Percentiles rank a stretch among this genome's conserved stretches.
phyloP scores from a whole-genome alignment of 2,113 vertebrate genomes.

The Mormyrus iriodes region DNA sequence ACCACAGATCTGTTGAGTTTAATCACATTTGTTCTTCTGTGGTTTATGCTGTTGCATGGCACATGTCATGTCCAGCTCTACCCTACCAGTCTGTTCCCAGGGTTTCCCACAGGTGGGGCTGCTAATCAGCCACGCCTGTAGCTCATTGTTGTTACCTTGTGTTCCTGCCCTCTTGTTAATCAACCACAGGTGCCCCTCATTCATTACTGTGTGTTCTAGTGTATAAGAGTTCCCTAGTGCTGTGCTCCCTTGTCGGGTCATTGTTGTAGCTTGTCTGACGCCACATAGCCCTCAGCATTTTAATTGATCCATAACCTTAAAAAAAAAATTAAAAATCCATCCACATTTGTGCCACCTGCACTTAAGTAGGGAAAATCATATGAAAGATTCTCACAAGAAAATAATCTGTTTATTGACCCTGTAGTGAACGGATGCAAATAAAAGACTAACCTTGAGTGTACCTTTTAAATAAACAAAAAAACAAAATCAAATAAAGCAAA shows the following conservation, averaged over 20 bases:
- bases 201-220: no score
- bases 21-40: background rate
- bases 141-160: no score
- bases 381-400: background rate
- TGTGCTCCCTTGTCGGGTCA: no score
- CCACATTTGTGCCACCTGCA: background rate
- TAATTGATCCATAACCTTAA: conserved; percentile 4
- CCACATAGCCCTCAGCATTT: background rate
- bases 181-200: no score
- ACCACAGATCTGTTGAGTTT: background rate
- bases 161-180: no score
- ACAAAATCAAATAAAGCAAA: background rate
- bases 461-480: background rate
- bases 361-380: background rate
- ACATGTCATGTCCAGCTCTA: no score
- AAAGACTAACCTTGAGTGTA: background rate
- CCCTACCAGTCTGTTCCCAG: no score
- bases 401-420: background rate
- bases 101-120: no score
- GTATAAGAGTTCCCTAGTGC: no score
- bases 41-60: background rate
- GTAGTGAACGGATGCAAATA: background rate
- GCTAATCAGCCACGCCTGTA: no score
- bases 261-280: no score
- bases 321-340: background rate